These are phyloP conservation scores for Aphidius ervi DNA, from an alignment of 1,140 invertebrate genomes.

Conservation along the genomic window DNA sequence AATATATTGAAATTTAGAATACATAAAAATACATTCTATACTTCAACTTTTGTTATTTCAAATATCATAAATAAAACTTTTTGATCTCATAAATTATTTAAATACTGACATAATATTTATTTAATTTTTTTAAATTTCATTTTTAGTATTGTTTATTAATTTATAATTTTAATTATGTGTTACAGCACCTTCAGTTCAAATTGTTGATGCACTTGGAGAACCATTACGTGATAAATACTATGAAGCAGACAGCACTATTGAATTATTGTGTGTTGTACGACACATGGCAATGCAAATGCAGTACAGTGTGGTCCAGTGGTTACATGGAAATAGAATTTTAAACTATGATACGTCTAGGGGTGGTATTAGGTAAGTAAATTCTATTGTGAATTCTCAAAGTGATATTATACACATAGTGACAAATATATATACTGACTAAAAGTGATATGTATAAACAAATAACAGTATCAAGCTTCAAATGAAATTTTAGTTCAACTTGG, in stretches of 20 bases:
- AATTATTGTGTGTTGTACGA: conserved; percentile 67
- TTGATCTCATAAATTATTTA: too few relatives aligned
- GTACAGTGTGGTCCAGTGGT: conserved; percentile 66
- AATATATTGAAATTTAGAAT: neutral
- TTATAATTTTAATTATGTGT: conserved; percentile 27
- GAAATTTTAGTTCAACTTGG: neutral
- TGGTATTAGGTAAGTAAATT: conserved; percentile 62
- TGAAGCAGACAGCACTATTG: conserved; percentile 72
- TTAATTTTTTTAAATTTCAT: neutral
- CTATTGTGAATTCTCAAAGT: neutral
- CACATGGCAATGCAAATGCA: conserved; percentile 63
- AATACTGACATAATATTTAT: neutral
- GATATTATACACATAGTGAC: neutral
- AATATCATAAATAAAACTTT: neutral
- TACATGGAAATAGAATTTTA: conserved; percentile 65
- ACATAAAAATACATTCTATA: neutral
- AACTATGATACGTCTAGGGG: conserved; percentile 72
- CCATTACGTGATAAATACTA: conserved; percentile 69
- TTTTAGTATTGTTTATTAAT: neutral
- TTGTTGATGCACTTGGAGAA: conserved; percentile 68
- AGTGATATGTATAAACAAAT: neutral
- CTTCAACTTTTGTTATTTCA: neutral
- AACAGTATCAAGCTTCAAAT: neutral
- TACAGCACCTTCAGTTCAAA: conserved; percentile 69
- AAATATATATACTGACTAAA: neutral